Percentiles rank a stretch among this genome's conserved stretches.
These are phyloP conservation scores for Peromyscus melanophrys DNA, from an alignment of 2,797 vertebrate species.

Conservation along the genomic window DNA sequence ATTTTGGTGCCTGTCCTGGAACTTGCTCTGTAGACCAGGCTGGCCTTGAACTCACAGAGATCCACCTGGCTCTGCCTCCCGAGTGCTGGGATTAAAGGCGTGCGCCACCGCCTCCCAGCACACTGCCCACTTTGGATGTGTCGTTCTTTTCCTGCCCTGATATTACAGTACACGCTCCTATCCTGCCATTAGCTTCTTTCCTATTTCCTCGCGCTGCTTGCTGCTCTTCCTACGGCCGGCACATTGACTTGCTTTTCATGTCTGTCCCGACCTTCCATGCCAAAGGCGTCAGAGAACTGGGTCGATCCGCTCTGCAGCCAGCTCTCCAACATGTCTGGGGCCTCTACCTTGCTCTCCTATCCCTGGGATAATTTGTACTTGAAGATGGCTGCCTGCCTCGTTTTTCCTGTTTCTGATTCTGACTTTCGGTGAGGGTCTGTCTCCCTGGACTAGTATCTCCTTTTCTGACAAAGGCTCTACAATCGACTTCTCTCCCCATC, in stretches of 20 bases:
- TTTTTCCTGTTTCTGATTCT: constrained; percentile 49
- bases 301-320: background rate
- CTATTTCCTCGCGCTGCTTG: background rate
- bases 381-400: background rate
- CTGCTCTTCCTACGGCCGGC: background rate
- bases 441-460: background rate
- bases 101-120: background rate
- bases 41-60: no score
- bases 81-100: no score
- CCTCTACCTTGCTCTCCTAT: constrained; percentile 27
- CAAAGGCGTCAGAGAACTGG: background rate
- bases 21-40: no score
- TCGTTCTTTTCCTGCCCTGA: background rate
- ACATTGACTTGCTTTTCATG: background rate
- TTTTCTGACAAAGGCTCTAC: background rate
- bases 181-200: background rate
- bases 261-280: constrained; percentile 17
- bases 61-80: no score
- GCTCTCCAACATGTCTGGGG: constrained; percentile 9
- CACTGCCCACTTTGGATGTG: background rate
- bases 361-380: constrained; percentile 9
- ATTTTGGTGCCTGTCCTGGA: no score
- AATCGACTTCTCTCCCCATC: background rate
- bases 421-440: constrained; percentile 8
- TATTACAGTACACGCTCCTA: background rate